Evolutionary conservation across 2,888 invertebrate genomes (phyloP).

Genomic region (Agrenia bidenticulata): DNA sequence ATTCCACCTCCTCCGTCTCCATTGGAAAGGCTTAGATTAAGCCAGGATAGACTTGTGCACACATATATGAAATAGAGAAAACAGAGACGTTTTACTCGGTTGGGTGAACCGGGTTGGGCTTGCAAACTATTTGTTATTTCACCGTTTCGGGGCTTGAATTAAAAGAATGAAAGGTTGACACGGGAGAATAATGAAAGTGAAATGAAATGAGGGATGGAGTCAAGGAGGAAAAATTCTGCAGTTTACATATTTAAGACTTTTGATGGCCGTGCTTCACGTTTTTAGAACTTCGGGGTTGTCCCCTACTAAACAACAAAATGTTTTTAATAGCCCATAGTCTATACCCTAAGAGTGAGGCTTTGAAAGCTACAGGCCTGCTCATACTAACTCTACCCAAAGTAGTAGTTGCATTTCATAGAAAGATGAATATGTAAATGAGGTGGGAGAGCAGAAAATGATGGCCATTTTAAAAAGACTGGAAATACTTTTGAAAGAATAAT

Average conservation of each 20-base stretch:
- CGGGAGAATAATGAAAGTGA: not conserved
- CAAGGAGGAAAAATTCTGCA: constrained; percentile 3
- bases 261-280: too few relatives aligned
- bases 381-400: too few relatives aligned
- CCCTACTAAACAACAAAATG: not conserved
- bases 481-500: constrained; percentile 39
- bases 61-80: not conserved
- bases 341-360: too few relatives aligned
- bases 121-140: too few relatives aligned
- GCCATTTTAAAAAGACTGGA: constrained; percentile 24
- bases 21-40: too few relatives aligned
- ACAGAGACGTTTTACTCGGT: not conserved
- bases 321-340: too few relatives aligned
- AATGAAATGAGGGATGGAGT: constrained; percentile 5
- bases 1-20: constrained; percentile 17
- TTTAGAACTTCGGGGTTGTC: not conserved
- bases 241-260: constrained; percentile 10
- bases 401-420: not conserved
- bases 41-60: not conserved
- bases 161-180: constrained; percentile 9
- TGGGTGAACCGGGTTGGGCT: too few relatives aligned
- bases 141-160: not conserved
- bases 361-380: too few relatives aligned
- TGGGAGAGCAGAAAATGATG: constrained; percentile 32
- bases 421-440: constrained; percentile 45